Evolutionary conservation across 64 coral and sea anemone genomes (phyloP).

Genomic region (Cladopsammia gracilis): DNA sequence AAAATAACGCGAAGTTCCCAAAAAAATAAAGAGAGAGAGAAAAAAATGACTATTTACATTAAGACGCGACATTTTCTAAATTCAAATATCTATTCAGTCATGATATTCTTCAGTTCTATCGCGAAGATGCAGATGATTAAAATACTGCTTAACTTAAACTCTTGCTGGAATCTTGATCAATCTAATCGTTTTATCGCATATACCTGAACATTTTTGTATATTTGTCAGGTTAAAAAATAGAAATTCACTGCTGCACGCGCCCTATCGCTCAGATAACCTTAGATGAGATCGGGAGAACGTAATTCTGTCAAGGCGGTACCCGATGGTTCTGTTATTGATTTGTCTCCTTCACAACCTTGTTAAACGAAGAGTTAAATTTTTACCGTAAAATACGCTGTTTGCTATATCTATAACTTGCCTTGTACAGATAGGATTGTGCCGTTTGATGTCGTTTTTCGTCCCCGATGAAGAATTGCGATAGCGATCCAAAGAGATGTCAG

Average conservation of each 20-base stretch:
- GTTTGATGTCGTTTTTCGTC: background rate
- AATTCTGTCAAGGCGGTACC: background rate
- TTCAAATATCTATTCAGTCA: background rate
- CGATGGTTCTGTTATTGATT: background rate
- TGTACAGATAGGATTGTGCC: background rate
- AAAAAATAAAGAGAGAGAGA: background rate
- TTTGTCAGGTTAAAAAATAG: constrained; percentile 39
- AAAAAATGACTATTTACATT: background rate
- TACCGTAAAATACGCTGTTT: background rate
- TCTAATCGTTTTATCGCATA: constrained; percentile 48
- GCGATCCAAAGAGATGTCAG: constrained; percentile 5
- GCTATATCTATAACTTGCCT: background rate
- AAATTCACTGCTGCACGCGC: background rate
- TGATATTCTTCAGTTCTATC: background rate
- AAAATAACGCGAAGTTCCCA: background rate
- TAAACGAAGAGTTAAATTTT: background rate
- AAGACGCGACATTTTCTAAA: background rate
- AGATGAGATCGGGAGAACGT: background rate
- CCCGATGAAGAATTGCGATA: background rate
- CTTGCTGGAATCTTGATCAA: constrained; percentile 24
- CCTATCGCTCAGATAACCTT: constrained; percentile 31
- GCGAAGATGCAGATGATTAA: background rate
- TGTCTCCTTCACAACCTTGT: background rate
- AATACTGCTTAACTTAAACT: background rate
- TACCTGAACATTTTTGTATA: constrained; percentile 4